Conservation (phyloP, 2,797 vertebrate species). For the Parambassis ranga region DNA sequence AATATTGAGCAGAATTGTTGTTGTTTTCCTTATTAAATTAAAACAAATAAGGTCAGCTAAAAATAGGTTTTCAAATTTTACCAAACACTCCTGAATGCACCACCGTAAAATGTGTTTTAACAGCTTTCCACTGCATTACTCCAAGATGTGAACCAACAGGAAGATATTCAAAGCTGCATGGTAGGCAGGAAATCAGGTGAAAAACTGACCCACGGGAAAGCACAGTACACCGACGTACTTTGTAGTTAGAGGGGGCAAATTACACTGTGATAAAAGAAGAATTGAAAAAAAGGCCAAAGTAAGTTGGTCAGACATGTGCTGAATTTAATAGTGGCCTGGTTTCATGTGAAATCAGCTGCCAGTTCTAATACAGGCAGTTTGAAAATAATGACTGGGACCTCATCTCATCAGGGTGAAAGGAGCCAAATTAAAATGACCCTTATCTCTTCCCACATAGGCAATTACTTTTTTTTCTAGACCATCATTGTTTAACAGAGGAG, state of each 20-base stretch:
- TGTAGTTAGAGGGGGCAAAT: conserved; percentile 36
- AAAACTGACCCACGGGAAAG: neutral
- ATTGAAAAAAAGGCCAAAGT: neutral
- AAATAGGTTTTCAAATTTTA: too few species aligned
- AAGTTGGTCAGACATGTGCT: conserved; percentile 27
- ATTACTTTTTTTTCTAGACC: conserved; percentile 63
- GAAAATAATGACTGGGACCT: conserved; percentile 24
- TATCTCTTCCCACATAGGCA: conserved; percentile 55
- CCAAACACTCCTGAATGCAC: neutral
- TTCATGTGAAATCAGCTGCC: conserved; percentile 28
- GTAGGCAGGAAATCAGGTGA: neutral
- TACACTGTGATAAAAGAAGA: conserved; percentile 8
- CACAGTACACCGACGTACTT: neutral
- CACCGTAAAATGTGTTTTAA: neutral
- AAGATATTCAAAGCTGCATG: neutral
- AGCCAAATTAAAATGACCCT: conserved; percentile 51
- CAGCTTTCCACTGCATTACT: neutral
- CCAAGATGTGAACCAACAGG: neutral
- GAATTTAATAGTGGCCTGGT: conserved; percentile 37
- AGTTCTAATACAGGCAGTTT: conserved; percentile 2
- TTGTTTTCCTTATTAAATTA: too few species aligned
- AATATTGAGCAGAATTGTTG: neutral
- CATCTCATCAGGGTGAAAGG: conserved; percentile 58
- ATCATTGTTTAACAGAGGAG: conserved; percentile 26
- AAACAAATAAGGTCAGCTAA: too few species aligned